Evolutionary conservation across 2,797 vertebrate genomes (phyloP).

Genomic region (Microhierax caerulescens): DNA sequence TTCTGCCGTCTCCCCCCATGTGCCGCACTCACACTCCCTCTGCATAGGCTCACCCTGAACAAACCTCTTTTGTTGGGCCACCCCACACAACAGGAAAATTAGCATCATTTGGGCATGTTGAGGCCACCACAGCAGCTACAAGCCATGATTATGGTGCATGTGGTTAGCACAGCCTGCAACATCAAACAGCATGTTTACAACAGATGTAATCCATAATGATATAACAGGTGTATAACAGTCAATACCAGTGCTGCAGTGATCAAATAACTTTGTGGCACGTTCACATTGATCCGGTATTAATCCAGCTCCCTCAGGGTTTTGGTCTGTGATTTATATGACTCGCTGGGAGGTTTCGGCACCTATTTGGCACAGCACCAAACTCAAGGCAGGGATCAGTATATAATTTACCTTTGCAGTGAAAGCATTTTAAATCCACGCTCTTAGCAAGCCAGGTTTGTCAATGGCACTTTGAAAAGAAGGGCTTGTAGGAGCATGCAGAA

Average conservation of each 20-base stretch:
- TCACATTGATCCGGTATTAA: slow-evolving; percentile 64
- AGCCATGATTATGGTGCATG: slow-evolving; percentile 48
- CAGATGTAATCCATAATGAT: slow-evolving; percentile 62
- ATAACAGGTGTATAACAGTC: slow-evolving; percentile 68
- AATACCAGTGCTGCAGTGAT: slow-evolving; percentile 55
- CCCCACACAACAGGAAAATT: slow-evolving; percentile 52
- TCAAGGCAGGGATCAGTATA: slow-evolving; percentile 37
- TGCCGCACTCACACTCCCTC: neutral
- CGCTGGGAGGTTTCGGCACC: slow-evolving; percentile 59
- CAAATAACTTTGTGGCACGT: slow-evolving; percentile 53
- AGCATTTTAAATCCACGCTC: slow-evolving; percentile 35
- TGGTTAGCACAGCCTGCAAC: slow-evolving; percentile 57
- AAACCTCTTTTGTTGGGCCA: slow-evolving; percentile 58
- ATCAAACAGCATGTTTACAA: slow-evolving; percentile 62
- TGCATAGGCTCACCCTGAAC: slow-evolving; percentile 48
- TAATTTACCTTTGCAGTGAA: slow-evolving; percentile 61
- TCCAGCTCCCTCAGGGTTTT: slow-evolving; percentile 4
- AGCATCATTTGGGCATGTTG: slow-evolving; percentile 64
- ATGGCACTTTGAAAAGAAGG: slow-evolving; percentile 34
- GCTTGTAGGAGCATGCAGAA: slow-evolving; percentile 56
- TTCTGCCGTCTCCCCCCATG: neutral
- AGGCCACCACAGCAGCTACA: slow-evolving; percentile 64
- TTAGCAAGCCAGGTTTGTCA: slow-evolving; percentile 21
- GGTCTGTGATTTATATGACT: slow-evolving; percentile 56
- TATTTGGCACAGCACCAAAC: slow-evolving; percentile 48